Percentiles rank a stretch among this genome's conserved stretches.
Evolutionary conservation across 2,888 invertebrate genomes (phyloP).

Genomic region (Furcula furcula): DNA sequence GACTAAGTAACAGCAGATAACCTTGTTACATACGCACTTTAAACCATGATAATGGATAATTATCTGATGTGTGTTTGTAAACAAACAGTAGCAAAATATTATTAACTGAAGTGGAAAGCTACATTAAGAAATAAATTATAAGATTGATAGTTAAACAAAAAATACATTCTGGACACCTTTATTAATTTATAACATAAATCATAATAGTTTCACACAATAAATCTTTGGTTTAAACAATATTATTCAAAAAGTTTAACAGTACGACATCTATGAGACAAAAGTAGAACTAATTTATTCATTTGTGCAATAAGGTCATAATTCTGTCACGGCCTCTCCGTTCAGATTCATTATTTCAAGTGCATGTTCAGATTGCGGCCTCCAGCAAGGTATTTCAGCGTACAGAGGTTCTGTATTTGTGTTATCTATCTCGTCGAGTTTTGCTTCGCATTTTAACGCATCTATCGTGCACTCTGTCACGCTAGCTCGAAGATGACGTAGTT

Average conservation of each 20-base stretch:
- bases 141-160: too few species aligned
- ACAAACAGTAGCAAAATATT: too few species aligned
- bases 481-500: slow-evolving; percentile 50
- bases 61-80: too few species aligned
- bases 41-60: too few species aligned
- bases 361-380: slow-evolving; percentile 73
- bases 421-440: slow-evolving; percentile 64
- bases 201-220: not conserved
- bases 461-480: slow-evolving; percentile 63
- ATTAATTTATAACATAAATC: not conserved
- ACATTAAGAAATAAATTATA: too few species aligned
- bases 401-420: slow-evolving; percentile 79
- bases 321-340: slow-evolving; percentile 76
- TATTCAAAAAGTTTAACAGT: slow-evolving; percentile 3
- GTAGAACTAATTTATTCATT: slow-evolving; percentile 15
- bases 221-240: not conserved
- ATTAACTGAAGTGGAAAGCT: too few species aligned
- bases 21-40: too few species aligned
- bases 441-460: slow-evolving; percentile 72
- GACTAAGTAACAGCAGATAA: too few species aligned
- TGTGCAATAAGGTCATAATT: slow-evolving; percentile 58
- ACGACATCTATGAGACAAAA: slow-evolving; percentile 36
- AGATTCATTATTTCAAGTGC: slow-evolving; percentile 67
- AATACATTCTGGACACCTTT: too few species aligned
- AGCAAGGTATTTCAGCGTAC: slow-evolving; percentile 85